Conservation (phyloP, 1,140 invertebrate genomes). For the Pissodes strobi region DNA sequence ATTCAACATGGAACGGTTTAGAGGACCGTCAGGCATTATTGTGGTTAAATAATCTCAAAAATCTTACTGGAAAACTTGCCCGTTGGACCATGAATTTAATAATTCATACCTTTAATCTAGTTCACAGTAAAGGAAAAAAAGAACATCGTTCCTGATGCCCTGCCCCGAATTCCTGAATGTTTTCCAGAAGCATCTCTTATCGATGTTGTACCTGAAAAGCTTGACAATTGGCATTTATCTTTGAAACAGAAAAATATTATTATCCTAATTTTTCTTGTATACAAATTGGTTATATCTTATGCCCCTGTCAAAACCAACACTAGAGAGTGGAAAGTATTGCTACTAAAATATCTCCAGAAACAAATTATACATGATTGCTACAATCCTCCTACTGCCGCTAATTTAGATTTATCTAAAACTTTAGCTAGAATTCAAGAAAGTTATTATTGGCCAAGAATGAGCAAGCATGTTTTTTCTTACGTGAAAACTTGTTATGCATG, state of each 20-base stretch:
- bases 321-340: slow-evolving; percentile 32
- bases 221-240: no score
- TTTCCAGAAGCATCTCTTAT: not conserved
- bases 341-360: slow-evolving; percentile 15
- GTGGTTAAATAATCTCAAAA: no score
- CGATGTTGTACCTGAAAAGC: not conserved
- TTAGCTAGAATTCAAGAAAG: slow-evolving; percentile 9
- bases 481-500: slow-evolving; percentile 23
- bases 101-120: slow-evolving; percentile 11
- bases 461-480: slow-evolving; percentile 15
- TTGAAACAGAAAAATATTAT: no score
- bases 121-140: slow-evolving; percentile 18
- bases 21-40: slow-evolving; percentile 37
- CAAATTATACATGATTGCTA: slow-evolving; percentile 19
- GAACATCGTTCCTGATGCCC: slow-evolving; percentile 25
- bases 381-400: slow-evolving; percentile 9
- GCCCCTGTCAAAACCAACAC: no score
- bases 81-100: slow-evolving; percentile 20
- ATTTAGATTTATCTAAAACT: slow-evolving; percentile 29
- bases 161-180: slow-evolving; percentile 1
- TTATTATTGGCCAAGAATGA: slow-evolving; percentile 39
- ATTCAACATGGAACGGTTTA: slow-evolving; percentile 55
- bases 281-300: no score
- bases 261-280: not conserved
- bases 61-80: no score